A percentile compares a stretch with the other conserved stretches of the same genome.
These are phyloP conservation scores for Halocaridina rubra DNA, from an alignment of 2,888 invertebrate genomes.

Conservation along the genomic window DNA sequence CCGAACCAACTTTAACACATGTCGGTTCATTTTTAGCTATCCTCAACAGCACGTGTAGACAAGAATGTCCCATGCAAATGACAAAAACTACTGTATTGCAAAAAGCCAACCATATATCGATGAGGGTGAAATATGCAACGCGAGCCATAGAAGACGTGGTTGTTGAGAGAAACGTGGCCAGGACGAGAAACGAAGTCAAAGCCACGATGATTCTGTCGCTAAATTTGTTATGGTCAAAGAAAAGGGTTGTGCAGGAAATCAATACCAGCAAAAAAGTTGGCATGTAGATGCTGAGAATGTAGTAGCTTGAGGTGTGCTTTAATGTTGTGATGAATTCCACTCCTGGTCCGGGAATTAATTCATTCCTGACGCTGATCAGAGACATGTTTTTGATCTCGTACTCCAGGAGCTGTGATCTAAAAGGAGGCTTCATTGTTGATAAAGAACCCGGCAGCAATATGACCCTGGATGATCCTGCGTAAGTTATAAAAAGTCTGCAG, in stretches of 20 bases:
- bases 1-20: neutral
- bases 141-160: slow-evolving; percentile 27
- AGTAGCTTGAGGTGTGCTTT: slow-evolving; percentile 12
- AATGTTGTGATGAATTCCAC: neutral
- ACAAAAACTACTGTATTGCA: slow-evolving; percentile 2
- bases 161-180: slow-evolving; percentile 40
- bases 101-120: slow-evolving; percentile 36
- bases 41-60: neutral
- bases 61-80: slow-evolving; percentile 4
- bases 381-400: neutral
- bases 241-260: slow-evolving; percentile 8
- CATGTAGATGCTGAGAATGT: slow-evolving; percentile 23
- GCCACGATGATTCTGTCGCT: slow-evolving; percentile 27
- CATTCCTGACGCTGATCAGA: neutral
- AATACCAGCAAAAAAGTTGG: slow-evolving; percentile 13
- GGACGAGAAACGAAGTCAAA: slow-evolving; percentile 12
- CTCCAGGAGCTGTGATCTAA: slow-evolving; percentile 9
- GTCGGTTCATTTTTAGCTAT: neutral
- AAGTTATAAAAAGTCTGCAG: neutral
- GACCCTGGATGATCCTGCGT: neutral
- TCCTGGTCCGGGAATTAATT: neutral
- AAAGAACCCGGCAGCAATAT: neutral
- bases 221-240: slow-evolving; percentile 21
- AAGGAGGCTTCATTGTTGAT: neutral
- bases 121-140: slow-evolving; percentile 30